phyloP scores from a whole-genome alignment of 2,113 vertebrate genomes.

The Ellobius talpinus region DNA sequence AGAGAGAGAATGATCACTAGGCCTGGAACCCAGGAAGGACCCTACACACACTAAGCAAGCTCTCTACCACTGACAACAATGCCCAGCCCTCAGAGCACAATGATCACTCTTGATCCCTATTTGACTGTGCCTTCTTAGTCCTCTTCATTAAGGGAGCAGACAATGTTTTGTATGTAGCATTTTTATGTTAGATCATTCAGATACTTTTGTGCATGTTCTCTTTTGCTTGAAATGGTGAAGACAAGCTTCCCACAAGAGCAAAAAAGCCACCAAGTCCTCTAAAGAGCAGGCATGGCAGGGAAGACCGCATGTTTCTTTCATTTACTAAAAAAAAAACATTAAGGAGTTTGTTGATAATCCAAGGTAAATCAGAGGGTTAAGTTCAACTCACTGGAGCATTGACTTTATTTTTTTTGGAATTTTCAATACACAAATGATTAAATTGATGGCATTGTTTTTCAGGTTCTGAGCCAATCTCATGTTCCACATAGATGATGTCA shows the following conservation, averaged over 20 bases:
- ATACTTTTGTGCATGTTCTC: not conserved
- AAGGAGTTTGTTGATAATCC: not conserved
- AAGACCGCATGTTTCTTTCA: not conserved
- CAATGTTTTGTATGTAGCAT: not conserved
- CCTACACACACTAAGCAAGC: not conserved
- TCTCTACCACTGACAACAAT: not conserved
- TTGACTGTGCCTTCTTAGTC: not conserved
- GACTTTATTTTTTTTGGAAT: conserved; percentile 9
- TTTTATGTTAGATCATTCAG: not conserved
- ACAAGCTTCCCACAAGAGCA: not conserved
- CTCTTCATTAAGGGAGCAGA: not conserved
- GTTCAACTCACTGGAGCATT: not conserved
- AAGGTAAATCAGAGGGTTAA: not conserved
- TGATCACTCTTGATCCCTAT: too few relatives aligned
- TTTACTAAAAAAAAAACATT: conserved; percentile 29
- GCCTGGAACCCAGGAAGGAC: not conserved
- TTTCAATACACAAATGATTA: not conserved
- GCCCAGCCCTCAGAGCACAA: not conserved
- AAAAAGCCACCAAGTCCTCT: not conserved
- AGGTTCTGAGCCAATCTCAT: not conserved
- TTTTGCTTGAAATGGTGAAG: not conserved
- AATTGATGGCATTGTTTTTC: not conserved
- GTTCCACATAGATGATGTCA: not conserved
- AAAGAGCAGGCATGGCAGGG: not conserved
- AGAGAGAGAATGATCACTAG: not conserved